Percentiles rank a stretch among this genome's conserved stretches.
Conservation (phyloP, 2,888 invertebrate genomes). For the Schizaphis graminum region DNA sequence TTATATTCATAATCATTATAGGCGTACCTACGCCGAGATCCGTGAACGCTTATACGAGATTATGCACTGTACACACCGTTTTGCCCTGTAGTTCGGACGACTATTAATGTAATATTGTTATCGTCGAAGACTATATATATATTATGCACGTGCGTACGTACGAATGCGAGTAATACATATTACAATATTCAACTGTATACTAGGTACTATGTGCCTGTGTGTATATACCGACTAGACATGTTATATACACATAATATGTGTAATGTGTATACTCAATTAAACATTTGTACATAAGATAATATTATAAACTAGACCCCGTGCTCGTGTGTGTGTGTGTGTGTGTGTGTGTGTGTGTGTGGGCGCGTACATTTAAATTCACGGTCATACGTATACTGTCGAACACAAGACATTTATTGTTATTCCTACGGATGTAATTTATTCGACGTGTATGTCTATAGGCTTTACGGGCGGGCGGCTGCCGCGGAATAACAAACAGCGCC, state of each 20-base stretch:
- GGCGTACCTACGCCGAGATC: not conserved
- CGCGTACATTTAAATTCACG: conserved; percentile 48
- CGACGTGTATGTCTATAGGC: not conserved
- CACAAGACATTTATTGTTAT: not conserved
- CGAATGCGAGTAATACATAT: not conserved
- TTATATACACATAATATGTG: not conserved
- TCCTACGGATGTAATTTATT: conserved; percentile 41
- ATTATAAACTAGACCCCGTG: not conserved
- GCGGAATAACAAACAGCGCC: conserved; percentile 51
- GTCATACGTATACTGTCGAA: not conserved
- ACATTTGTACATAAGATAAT: not conserved
- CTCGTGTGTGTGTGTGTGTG: not conserved
- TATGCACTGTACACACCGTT: not conserved
- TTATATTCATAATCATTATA: not conserved
- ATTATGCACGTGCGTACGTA: not conserved
- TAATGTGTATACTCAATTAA: not conserved
- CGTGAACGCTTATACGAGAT: not conserved
- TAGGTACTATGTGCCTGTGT: not conserved
- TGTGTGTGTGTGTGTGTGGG: not conserved
- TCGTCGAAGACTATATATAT: not conserved
- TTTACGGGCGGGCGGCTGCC: conserved; percentile 30
- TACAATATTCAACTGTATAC: not conserved
- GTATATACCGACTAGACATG: not conserved
- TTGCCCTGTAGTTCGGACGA: not conserved
- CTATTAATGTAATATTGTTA: not conserved